Evolutionary conservation across 30 jellyfish, hydroid and myxozoan genomes (phyloP).

Genomic region (Hydractinia echinata): DNA sequence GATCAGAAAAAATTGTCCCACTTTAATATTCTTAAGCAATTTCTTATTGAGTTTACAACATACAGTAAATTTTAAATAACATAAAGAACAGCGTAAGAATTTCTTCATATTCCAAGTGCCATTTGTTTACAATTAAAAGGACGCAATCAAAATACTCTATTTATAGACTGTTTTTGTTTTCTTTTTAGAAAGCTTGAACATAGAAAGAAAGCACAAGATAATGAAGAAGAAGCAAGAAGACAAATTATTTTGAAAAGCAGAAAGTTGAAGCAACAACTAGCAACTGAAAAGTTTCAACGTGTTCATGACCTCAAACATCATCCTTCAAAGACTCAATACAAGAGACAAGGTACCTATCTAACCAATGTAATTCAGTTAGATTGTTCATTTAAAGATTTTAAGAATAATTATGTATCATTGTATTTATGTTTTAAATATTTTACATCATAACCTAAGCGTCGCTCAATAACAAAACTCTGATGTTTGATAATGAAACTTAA

Average conservation of each 20-base stretch:
- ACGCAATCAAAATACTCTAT: neutral
- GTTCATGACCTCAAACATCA: neutral
- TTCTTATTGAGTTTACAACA: neutral
- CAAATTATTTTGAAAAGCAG: constrained; percentile 27
- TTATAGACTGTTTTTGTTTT: neutral
- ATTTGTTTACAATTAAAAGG: neutral
- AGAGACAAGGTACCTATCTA: constrained; percentile 3
- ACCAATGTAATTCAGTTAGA: too few relatives aligned
- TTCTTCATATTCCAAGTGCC: too few relatives aligned
- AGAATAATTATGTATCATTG: too few relatives aligned
- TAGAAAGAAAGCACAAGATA: constrained; percentile 45
- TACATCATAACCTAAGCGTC: too few relatives aligned
- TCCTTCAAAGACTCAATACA: neutral
- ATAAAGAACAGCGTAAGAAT: too few relatives aligned
- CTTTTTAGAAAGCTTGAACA: constrained; percentile 46
- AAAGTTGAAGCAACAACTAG: constrained; percentile 15
- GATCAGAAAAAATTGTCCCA: too few relatives aligned
- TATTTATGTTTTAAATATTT: too few relatives aligned
- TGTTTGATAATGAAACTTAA: too few relatives aligned
- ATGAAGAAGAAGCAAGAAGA: constrained; percentile 65
- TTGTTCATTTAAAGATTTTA: too few relatives aligned
- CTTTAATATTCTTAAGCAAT: neutral
- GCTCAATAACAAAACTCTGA: too few relatives aligned
- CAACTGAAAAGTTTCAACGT: constrained; percentile 59
- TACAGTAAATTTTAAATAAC: too few relatives aligned